A percentile compares a stretch with the other conserved stretches of the same genome.
Conservation (phyloP, 2,113 vertebrate genomes). For the Thamnaconus septentrionalis region DNA sequence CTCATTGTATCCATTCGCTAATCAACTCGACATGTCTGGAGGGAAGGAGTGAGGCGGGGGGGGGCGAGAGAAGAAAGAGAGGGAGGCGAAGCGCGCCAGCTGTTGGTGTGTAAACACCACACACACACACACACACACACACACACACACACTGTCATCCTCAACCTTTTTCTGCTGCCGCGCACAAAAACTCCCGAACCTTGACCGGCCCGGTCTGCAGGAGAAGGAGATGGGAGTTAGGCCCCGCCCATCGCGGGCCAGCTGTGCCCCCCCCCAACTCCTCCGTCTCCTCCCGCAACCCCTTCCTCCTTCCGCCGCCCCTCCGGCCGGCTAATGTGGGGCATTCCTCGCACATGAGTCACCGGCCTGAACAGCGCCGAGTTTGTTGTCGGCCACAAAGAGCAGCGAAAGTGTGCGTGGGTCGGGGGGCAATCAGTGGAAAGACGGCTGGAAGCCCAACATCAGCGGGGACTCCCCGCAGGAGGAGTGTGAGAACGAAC, state of each 20-base stretch:
- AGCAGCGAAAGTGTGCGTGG: constrained; percentile 38
- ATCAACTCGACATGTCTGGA: constrained; percentile 54
- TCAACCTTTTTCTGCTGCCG: constrained; percentile 5
- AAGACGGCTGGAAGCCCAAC: constrained; percentile 53
- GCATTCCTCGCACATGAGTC: constrained; percentile 71
- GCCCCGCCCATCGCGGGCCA: constrained; percentile 15
- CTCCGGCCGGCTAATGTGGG: constrained; percentile 69
- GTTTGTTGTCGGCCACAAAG: constrained; percentile 59
- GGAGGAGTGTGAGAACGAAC: not conserved
- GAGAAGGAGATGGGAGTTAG: not conserved
- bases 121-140: not conserved
- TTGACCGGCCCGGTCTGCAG: constrained; percentile 30
- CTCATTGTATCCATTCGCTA: constrained; percentile 68
- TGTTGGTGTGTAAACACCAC: constrained; percentile 67
- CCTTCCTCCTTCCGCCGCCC: constrained; percentile 49
- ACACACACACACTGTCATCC: constrained; percentile 12
- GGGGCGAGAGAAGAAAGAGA: constrained; percentile 14
- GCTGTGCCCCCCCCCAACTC: constrained; percentile 21
- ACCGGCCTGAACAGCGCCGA: constrained; percentile 61
- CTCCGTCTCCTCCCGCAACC: not conserved
- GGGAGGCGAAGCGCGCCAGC: constrained; percentile 58
- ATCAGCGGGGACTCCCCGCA: constrained; percentile 68
- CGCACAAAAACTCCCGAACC: constrained; percentile 26
- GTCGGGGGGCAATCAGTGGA: constrained; percentile 32
- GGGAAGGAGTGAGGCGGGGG: not conserved